Base-by-base conservation (phyloP, 2,113 vertebrate species). In the Parotia lawesii region DNA sequence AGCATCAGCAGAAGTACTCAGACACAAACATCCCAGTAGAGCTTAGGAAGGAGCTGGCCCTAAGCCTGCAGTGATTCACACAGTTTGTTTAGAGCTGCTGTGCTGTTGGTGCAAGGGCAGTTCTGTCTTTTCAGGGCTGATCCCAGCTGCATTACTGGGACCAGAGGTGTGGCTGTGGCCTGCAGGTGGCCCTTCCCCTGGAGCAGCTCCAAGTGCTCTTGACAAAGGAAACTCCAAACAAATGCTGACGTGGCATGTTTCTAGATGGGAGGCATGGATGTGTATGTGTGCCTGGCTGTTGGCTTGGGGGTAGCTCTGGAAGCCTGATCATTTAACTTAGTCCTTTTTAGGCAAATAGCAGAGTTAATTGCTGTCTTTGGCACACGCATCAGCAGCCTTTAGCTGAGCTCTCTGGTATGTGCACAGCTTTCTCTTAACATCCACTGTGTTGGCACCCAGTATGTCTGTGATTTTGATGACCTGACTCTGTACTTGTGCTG, bases 351-450 rank as follows among this genome's bases (percentile, higher is more conserved):
- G 57, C 31, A 90, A 87, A 81, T 31, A 81, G 57, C 35, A 69
- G 69, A 84, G 35, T 54, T 96, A 91, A 60, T 70, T 86, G 91
- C 90, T 90, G 2, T 48, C 73, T 94, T 74, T 53, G 76, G 80
- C 95, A 84, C 2, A 1, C 60, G 47, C 16, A 20, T 74, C 64
- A 87, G 42, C 72, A 56, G 83, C 64, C 51, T 80, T 92, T 80
- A 88, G 60, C 69, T 81, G 86, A 93, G 61, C 53, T 64, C 38
- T 88, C 24, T 77, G 79, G 21, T 89, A 73, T 29, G 38, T 31
- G 40, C 37, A 22, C 18, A 53, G 57, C 20, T 85, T 69, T 93
- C 53, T 38, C 66, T 82, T 87, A 62, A 62, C 54, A 33, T 62
- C 16, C 10, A 8, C 6, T 3, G 23, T n/a, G n/a, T 5, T 88